Base-by-base conservation (phyloP, 2,888 invertebrate species). In the Cordylochernes scorpioides region DNA sequence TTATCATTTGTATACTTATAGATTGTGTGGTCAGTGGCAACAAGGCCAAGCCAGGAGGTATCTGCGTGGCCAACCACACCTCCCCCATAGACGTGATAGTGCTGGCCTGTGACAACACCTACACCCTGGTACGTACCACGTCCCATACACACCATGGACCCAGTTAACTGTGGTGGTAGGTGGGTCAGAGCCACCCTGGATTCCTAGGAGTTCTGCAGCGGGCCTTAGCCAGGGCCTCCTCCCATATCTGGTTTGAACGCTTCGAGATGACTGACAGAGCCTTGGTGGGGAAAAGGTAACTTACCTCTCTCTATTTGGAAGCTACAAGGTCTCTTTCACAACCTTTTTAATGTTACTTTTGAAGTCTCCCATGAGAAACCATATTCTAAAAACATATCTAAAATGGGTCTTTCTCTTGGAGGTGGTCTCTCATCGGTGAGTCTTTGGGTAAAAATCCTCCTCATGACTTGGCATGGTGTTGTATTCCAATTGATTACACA, bases 221-320 rank as follows among this genome's bases (percentile, higher is more conserved):
- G 46, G 86, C 91, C 2, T 58, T 97, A 27, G 78, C 75, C 4
- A 63, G 88, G 45, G 86, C 91, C 7, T 84, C 86, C 9, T 77
- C 82, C 1, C 94, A 97, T 50, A 88, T 97, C 46, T 97, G 94
- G 91, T 97, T 97, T 53, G 91, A 97, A 53, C 59, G 97, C 31
- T 78, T 80, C 0, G 94, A 94, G 58, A 72, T 74, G 1, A 78
- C 80, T 47, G 97, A 97, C 51, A 62, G 94, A 37, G 33, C 32
- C 26, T 28, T 34, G 13, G 41, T 41, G 12, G 27, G 29, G 4
- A 26, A 27, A 25, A 29, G 34, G 34, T 34, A 27, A 21, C 15
- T 13, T 9, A 12, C 9, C 13, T 29, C n/a, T 24, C 10, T n/a
- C 12, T n/a, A 15, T 9, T 27, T 27, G 27, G 10, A 28, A 8